Evolutionary conservation across 2,113 vertebrate genomes (phyloP).

Genomic region (Lepidothrix coronata): DNA sequence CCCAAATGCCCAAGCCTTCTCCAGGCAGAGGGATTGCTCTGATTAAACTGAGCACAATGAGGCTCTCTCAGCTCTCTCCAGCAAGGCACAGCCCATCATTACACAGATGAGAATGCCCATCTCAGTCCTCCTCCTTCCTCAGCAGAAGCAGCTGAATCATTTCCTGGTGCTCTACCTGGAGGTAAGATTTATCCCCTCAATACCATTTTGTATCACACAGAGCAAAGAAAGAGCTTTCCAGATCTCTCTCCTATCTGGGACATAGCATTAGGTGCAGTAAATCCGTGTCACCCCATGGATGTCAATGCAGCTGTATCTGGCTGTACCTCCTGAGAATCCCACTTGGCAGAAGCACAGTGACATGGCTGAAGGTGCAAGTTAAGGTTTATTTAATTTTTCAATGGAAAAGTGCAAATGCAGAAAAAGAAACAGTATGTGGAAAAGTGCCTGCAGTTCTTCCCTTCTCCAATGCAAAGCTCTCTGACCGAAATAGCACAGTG

Average conservation of each 20-base stretch:
- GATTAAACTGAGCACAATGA: not conserved
- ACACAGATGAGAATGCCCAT: not conserved
- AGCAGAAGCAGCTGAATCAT: not conserved
- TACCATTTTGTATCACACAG: not conserved
- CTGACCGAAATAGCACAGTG: not conserved
- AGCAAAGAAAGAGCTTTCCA: not conserved
- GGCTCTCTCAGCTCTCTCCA: not conserved
- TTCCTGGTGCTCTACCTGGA: not conserved
- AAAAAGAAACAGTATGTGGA: not conserved
- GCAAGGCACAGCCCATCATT: not conserved
- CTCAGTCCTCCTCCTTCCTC: not conserved
- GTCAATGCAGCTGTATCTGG: not conserved
- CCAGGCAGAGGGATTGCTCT: not conserved
- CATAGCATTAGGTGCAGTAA: not conserved
- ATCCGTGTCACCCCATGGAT: not conserved
- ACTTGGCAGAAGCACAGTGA: not conserved
- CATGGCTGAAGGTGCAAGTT: not conserved
- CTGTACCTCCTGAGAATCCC: not conserved
- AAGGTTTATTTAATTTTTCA: not conserved
- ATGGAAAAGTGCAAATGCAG: not conserved
- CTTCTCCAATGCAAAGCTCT: not conserved
- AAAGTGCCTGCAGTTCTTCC: not conserved
- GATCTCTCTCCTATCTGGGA: not conserved
- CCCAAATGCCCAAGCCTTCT: not conserved
- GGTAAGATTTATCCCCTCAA: not conserved